Base-by-base conservation (phyloP, 2,113 vertebrate genomes). In the Physeter macrocephalus region DNA sequence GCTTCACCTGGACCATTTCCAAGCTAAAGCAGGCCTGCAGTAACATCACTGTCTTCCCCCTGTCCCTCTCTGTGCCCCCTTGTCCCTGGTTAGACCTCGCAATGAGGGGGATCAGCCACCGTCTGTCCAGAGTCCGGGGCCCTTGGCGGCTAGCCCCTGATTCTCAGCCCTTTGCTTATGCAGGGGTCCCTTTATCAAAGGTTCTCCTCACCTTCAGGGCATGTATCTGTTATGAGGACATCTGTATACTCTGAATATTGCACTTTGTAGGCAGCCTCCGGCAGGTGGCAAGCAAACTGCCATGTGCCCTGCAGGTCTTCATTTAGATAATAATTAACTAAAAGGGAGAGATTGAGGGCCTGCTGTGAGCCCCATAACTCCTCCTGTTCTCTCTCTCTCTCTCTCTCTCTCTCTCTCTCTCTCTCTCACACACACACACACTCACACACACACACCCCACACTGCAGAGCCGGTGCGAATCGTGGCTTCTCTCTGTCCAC, bases 241-340 rank as follows among this genome's bases (percentile, higher is more conserved):
- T 93, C 72, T 92, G 69, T 90, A 81, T 66, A 93, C 57, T 66
- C 87, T 25, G 87, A 87, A 93, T 92, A 95, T 90, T 97, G 96
- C 62, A 89, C 80, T 92, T 74, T 96, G 89, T 87, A 93, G 96
- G 74, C 83, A 80, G 74, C 69, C 66, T 95, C 80, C 94, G 92
- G 41, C 74, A 93, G 93, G 95, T 89, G 95, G 36, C 83, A 93
- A 93, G 64, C 84, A 96, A 92, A 97, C 97, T 93, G 78, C 43
- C 92, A 77, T 66, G 75, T 95, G 84, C 92, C 90, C 96, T 49
- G 57, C 0, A 1, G 95, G 90, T 83, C 71, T 94, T 95, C 92
- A 77, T 96, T 96, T 96, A 96, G 78, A 81, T 88, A 92, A 90
- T 85, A 97, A 97, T 97, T 97, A 97, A 95, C 92, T 97, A 81